Conservation (phyloP, 1,140 invertebrate species). For the Apis dorsata region DNA sequence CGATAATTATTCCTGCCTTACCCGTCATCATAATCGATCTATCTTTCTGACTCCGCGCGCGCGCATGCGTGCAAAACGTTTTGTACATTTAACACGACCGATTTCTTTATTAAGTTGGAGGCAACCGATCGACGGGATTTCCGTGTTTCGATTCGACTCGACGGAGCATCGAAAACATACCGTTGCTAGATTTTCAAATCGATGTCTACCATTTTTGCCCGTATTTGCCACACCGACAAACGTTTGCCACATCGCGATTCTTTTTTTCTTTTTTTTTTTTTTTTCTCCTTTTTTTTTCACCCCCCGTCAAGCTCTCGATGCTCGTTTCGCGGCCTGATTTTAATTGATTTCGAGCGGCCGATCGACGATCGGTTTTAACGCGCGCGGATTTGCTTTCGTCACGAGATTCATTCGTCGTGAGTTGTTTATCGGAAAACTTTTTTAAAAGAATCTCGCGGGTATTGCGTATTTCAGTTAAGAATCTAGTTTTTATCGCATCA, state of each 20-base stretch:
- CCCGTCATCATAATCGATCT: slow-evolving; percentile 33
- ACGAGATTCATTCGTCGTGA: background rate
- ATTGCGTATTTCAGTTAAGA: no score
- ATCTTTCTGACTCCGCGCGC: background rate
- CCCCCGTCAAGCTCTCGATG: background rate
- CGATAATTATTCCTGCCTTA: slow-evolving; percentile 55
- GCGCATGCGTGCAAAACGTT: background rate
- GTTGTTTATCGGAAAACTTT: background rate
- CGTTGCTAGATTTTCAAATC: background rate
- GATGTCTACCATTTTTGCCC: slow-evolving; percentile 14
- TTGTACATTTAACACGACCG: slow-evolving; percentile 38
- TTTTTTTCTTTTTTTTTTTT: no score
- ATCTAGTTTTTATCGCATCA: no score
- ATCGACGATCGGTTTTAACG: background rate
- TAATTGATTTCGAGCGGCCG: background rate
- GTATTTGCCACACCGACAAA: slow-evolving; percentile 6
- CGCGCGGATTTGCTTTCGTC: background rate
- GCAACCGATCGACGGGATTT: background rate
- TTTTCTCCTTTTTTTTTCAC: background rate
- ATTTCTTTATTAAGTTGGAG: background rate
- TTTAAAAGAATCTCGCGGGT: no score
- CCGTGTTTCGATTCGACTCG: background rate
- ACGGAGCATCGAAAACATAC: background rate
- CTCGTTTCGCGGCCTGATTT: background rate
- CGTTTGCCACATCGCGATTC: background rate